Evolutionary conservation across 2,888 invertebrate genomes (phyloP), one percentile per base, ranked within the genome.

Genomic region (Podotricha telesiphe): DNA sequence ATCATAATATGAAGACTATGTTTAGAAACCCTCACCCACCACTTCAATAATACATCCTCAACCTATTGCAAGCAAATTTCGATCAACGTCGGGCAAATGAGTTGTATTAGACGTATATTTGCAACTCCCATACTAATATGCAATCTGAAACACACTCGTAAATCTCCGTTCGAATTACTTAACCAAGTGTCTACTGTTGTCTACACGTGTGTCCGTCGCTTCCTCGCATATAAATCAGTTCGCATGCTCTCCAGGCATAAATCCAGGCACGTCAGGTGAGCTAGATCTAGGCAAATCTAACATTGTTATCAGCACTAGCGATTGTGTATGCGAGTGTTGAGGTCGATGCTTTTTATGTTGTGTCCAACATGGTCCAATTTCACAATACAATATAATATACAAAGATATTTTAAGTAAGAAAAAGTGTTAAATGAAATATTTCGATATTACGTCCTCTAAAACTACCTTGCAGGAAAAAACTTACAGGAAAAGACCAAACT

Each of bases 171-270:
- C 34, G 50, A 48, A 62, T 62, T 62, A 62, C 62, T 62, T 50
- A 48, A 50, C 15, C 50, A 17, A 34, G 34, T 15, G 2, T 37
- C 48, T 62, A 62, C 15, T 19, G 34, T 50, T 20, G 63, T 58
- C 53, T 40, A 67, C 70, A 42, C 40, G 45, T 56, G 67, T 71
- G 68, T 68, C 34, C 53, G 64, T 59, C 58, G 34, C 67, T 69
- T 69, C 59, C 70, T 63, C 42, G 48, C 56, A 22, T 22, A 55
- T 72, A 72, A 72, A 70, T 72, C 68, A 66, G 68, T 58, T 68
- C 62, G 70, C 72, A 70, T 70, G 72, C 47, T 40, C 13, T 40
- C 34, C n/a, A 53, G 58, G 10, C 65, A 68, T 72, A 70, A 72
- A 70, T 72, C 72, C 42, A 53, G 17, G 22, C 45, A 17, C 53